Percentiles rank a stretch among this genome's conserved stretches.
Evolutionary conservation across 1,140 invertebrate genomes (phyloP).

Genomic region (Drosophila miranda): DNA sequence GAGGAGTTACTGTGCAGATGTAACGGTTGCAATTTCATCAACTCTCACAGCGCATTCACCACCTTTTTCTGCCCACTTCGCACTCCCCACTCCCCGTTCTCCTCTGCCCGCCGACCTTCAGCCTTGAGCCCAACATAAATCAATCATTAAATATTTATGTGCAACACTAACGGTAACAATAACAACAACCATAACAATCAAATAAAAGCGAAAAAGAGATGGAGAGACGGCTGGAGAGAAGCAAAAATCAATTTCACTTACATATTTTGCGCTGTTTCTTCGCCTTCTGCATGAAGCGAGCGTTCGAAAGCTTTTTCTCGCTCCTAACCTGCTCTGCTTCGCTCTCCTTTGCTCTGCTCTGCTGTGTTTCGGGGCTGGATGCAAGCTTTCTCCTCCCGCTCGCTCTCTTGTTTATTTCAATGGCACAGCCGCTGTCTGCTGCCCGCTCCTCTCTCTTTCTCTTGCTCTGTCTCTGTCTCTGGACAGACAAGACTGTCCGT

Average conservation of each 20-base stretch:
- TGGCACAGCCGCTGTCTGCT: background rate
- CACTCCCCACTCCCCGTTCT: no score
- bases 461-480: background rate
- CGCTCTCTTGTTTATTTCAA: slow-evolving; percentile 25
- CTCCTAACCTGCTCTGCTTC: background rate
- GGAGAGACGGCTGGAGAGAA: background rate
- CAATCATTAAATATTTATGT: slow-evolving; percentile 46
- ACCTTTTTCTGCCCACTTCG: no score
- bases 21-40: no score
- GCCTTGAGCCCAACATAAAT: slow-evolving; percentile 32
- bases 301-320: slow-evolving; percentile 21
- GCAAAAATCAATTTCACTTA: slow-evolving; percentile 76
- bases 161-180: slow-evolving; percentile 32
- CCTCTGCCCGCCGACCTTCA: background rate
- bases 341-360: slow-evolving; percentile 15
- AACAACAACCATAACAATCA: slow-evolving; percentile 43
- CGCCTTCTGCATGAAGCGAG: slow-evolving; percentile 66
- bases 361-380: slow-evolving; percentile 5
- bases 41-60: no score
- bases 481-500: background rate
- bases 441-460: background rate
- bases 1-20: no score
- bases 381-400: slow-evolving; percentile 7
- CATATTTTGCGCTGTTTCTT: slow-evolving; percentile 71
- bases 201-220: slow-evolving; percentile 6